phyloP scores from a whole-genome alignment of 2,113 vertebrate genomes.

The Glareola pratincola region DNA sequence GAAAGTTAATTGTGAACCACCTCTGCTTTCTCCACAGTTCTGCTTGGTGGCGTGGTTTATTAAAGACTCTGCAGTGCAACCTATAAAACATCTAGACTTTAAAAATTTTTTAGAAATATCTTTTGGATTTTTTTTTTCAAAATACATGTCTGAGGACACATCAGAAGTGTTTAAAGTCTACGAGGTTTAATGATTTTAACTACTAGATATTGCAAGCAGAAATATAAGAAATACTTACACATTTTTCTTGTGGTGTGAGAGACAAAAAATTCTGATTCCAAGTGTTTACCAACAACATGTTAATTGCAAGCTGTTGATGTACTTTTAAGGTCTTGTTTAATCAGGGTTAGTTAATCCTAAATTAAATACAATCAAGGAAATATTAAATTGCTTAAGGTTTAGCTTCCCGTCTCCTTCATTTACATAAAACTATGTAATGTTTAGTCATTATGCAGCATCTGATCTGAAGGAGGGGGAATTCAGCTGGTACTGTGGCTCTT shows the following conservation, averaged over 20 bases:
- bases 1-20: not conserved
- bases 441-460: slow-evolving; percentile 27
- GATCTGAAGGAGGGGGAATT: slow-evolving; percentile 28
- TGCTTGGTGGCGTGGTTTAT: not conserved
- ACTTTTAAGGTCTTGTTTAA: slow-evolving; percentile 31
- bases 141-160: not conserved
- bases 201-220: not conserved
- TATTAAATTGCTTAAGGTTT: slow-evolving; percentile 11
- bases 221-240: not conserved
- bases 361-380: slow-evolving; percentile 21
- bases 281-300: slow-evolving; percentile 6
- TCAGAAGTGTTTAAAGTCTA: not conserved
- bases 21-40: not conserved
- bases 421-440: slow-evolving; percentile 12
- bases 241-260: not conserved
- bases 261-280: not conserved
- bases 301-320: not conserved
- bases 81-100: not conserved
- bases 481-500: not conserved
- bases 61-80: not conserved
- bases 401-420: not conserved
- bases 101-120: not conserved
- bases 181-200: not conserved
- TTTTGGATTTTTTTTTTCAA: no score
- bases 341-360: slow-evolving; percentile 22